Evolutionary conservation across 2,888 invertebrate species (phyloP).

Genomic region (Acronicta aceris): DNA sequence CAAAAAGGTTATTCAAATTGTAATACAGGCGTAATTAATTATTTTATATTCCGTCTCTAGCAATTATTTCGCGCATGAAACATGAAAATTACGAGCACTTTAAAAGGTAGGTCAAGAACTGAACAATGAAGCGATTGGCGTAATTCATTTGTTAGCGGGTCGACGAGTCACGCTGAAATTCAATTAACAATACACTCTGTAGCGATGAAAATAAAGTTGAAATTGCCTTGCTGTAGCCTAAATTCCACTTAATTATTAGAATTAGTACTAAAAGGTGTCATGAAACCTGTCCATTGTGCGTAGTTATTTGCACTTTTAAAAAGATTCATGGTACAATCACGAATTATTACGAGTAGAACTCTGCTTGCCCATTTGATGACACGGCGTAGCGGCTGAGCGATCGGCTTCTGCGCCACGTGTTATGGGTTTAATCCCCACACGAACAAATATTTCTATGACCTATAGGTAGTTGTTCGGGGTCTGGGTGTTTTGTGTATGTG

Average conservation of each 20-base stretch:
- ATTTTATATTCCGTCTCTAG: not conserved
- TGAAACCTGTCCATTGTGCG: not conserved
- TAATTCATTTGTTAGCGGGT: conserved; percentile 18
- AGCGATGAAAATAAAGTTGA: not conserved
- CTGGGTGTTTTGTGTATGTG: too few relatives aligned
- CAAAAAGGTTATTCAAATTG: too few relatives aligned
- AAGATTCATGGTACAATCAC: too few relatives aligned
- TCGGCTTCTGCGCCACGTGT: too few relatives aligned
- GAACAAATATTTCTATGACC: too few relatives aligned
- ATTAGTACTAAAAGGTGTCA: conserved; percentile 18
- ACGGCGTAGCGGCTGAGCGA: too few relatives aligned
- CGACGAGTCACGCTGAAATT: conserved; percentile 6
- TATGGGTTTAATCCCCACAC: too few relatives aligned
- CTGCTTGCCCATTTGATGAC: too few relatives aligned
- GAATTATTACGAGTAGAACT: too few relatives aligned
- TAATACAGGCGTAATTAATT: too few relatives aligned
- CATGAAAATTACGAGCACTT: conserved; percentile 5
- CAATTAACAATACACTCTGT: not conserved
- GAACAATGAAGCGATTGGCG: conserved; percentile 20
- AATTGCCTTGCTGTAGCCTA: not conserved
- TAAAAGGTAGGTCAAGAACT: conserved; percentile 38
- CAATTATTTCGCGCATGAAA: not conserved
- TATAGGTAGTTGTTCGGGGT: too few relatives aligned
- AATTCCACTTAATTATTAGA: conserved; percentile 21
- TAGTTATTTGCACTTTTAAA: too few relatives aligned